Conservation (phyloP, 1,140 invertebrate species). For the Neodiprion fabricii region DNA sequence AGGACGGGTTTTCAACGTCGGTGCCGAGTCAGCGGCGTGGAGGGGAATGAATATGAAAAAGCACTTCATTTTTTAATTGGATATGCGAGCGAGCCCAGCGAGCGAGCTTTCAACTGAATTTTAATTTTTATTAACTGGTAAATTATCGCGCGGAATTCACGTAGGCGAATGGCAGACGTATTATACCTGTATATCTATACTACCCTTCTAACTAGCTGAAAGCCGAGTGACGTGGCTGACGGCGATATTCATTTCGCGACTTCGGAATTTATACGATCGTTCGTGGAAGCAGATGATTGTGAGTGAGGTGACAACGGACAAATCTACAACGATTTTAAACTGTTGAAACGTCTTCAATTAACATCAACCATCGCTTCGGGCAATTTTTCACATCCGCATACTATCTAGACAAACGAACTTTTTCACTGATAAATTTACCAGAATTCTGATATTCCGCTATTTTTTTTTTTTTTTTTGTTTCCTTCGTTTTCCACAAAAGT, state of each 20-base stretch:
- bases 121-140: slow-evolving; percentile 46
- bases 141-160: slow-evolving; percentile 15
- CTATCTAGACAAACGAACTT: too few species aligned
- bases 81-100: slow-evolving; percentile 21
- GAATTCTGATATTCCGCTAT: too few species aligned
- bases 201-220: not conserved
- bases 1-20: not conserved
- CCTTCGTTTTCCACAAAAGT: too few species aligned
- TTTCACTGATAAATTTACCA: too few species aligned
- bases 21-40: not conserved
- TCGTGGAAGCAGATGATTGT: not conserved
- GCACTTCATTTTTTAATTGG: slow-evolving; percentile 48
- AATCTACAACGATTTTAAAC: slow-evolving; percentile 3
- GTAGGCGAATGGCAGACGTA: too few species aligned
- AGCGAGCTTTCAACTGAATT: slow-evolving; percentile 36
- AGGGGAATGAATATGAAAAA: slow-evolving; percentile 47
- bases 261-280: too few species aligned
- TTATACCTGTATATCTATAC: too few species aligned
- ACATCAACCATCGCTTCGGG: not conserved
- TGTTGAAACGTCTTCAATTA: not conserved
- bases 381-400: not conserved
- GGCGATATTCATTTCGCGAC: not conserved
- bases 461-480: too few species aligned
- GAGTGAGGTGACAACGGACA: not conserved
- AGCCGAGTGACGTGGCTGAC: not conserved